Evolutionary conservation across 2,888 invertebrate genomes (phyloP).

Genomic region (Pelosia muscerda): DNA sequence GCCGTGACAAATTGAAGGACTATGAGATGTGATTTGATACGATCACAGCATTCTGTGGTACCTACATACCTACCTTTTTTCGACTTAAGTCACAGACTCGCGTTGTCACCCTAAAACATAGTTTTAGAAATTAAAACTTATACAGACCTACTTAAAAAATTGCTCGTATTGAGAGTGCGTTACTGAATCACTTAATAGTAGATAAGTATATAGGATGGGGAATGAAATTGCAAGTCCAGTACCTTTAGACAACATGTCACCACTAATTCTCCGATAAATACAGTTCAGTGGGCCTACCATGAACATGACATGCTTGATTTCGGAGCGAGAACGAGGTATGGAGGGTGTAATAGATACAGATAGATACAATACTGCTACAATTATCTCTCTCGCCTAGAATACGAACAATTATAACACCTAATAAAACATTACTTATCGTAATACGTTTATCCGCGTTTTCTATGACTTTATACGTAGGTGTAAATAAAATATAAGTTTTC

Average conservation of each 20-base stretch:
- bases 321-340: too few relatives aligned
- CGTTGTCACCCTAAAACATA: too few relatives aligned
- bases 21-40: not conserved
- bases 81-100: too few relatives aligned
- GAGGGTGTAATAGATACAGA: too few relatives aligned
- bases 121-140: too few relatives aligned
- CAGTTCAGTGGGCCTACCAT: not conserved
- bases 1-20: not conserved
- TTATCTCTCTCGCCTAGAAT: too few relatives aligned
- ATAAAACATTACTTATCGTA: not conserved
- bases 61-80: too few relatives aligned
- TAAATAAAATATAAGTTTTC: constrained; percentile 62
- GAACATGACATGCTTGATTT: too few relatives aligned
- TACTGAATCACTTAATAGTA: not conserved
- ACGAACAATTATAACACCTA: too few relatives aligned
- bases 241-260: not conserved
- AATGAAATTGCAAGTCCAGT: not conserved
- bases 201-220: not conserved
- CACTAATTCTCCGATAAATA: not conserved
- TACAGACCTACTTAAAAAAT: not conserved
- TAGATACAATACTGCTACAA: too few relatives aligned
- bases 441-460: constrained; percentile 34
- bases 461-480: constrained; percentile 52
- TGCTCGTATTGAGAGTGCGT: not conserved
- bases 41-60: not conserved